These are phyloP conservation scores for Hydriomena furcata DNA, from an alignment of 2,888 invertebrate species.

Conservation along the genomic window DNA sequence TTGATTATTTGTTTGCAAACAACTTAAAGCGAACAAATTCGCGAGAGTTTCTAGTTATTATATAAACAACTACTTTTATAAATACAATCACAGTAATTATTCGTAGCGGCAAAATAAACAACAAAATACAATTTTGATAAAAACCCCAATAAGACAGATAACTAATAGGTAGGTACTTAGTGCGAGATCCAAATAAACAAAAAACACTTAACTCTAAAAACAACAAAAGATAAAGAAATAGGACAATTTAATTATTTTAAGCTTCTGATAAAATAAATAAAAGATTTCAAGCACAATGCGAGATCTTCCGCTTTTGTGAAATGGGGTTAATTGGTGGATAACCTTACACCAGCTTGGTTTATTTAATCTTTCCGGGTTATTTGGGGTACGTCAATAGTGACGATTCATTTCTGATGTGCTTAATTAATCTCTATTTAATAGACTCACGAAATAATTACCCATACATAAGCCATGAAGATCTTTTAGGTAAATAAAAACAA, in stretches of 20 bases:
- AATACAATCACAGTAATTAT: too few species aligned
- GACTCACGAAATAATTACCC: too few species aligned
- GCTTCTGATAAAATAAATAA: slow-evolving; percentile 18
- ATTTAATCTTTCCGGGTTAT: slow-evolving; percentile 38
- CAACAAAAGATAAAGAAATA: slow-evolving; percentile 9
- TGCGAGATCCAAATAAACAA: neutral
- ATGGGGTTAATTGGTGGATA: slow-evolving; percentile 62
- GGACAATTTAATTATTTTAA: slow-evolving; percentile 16
- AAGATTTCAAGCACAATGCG: slow-evolving; percentile 45
- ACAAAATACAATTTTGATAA: too few species aligned
- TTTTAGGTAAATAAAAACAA: too few species aligned
- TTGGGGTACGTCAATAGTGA: slow-evolving; percentile 51
- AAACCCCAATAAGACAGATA: too few species aligned
- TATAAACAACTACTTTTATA: too few species aligned
- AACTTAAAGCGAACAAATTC: too few species aligned
- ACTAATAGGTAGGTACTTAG: neutral
- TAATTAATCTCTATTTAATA: too few species aligned
- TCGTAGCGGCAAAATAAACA: too few species aligned
- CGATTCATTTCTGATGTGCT: neutral
- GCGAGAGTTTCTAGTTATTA: too few species aligned
- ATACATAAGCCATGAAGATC: too few species aligned
- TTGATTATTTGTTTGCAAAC: too few species aligned
- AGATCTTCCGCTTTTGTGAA: slow-evolving; percentile 42
- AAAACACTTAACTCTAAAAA: neutral
- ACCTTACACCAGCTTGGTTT: slow-evolving; percentile 56